Percentiles rank a stretch among this genome's conserved stretches.
Evolutionary conservation across 2,113 vertebrate species (phyloP).

Genomic region (Hucho hucho): DNA sequence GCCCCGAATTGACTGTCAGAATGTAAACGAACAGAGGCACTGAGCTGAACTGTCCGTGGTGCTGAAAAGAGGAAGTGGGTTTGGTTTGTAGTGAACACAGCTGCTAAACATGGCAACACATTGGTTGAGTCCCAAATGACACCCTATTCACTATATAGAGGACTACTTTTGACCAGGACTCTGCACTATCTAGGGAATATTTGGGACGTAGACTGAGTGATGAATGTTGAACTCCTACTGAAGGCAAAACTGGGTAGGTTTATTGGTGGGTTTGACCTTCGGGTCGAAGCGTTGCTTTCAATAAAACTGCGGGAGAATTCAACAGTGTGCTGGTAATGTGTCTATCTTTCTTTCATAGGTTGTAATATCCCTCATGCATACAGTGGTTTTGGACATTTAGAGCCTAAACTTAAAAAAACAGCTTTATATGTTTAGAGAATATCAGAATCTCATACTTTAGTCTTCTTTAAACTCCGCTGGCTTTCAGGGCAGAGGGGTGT

Average conservation of each 20-base stretch:
- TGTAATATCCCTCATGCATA: conserved; percentile 27
- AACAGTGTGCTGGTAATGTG: no score
- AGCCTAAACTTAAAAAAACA: not conserved
- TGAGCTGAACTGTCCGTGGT: not conserved
- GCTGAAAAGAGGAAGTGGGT: not conserved
- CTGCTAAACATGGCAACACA: no score
- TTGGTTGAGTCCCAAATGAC: not conserved
- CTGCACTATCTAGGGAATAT: no score
- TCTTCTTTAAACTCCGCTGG: not conserved
- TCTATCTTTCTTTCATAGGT: no score
- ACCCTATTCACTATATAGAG: not conserved
- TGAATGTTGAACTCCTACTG: not conserved
- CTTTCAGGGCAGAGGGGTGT: conserved; percentile 9
- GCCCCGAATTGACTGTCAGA: not conserved
- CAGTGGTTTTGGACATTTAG: not conserved
- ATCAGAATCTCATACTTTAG: not conserved
- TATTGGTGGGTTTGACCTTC: not conserved
- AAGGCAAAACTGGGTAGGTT: not conserved
- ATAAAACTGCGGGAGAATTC: no score
- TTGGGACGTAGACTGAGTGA: not conserved
- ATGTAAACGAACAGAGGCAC: not conserved
- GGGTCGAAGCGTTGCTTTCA: no score
- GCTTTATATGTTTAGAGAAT: not conserved
- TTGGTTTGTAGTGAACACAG: no score
- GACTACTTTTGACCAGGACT: not conserved